Percentiles rank a stretch among this genome's conserved stretches.
phyloP scores from a whole-genome alignment of 2,888 invertebrate genomes.

The Drosophila falleni region DNA sequence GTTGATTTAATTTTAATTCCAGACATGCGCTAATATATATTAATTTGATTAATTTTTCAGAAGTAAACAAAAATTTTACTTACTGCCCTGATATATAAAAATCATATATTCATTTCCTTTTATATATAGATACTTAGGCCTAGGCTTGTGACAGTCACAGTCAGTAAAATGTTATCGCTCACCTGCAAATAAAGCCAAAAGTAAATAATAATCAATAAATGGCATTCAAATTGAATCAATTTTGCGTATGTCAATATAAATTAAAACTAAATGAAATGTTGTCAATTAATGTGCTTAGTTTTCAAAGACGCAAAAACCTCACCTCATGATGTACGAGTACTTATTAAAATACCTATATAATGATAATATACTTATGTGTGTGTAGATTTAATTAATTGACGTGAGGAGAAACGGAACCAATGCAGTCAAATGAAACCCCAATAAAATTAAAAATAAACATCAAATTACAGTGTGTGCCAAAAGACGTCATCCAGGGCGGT shows the following conservation, averaged over 20 bases:
- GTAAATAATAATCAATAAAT: slow-evolving; percentile 63
- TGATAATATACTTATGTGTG: background rate
- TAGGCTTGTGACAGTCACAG: background rate
- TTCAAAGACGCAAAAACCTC: slow-evolving; percentile 54
- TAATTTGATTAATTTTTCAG: too few species aligned
- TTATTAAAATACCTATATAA: background rate
- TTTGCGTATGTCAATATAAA: slow-evolving; percentile 39
- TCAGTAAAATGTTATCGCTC: slow-evolving; percentile 51
- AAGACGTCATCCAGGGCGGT: slow-evolving; percentile 56
- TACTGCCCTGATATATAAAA: slow-evolving; percentile 22
- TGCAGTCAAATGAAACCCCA: slow-evolving; percentile 33
- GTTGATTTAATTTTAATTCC: too few species aligned
- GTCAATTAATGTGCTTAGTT: slow-evolving; percentile 29
- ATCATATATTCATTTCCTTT: too few species aligned
- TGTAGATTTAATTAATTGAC: slow-evolving; percentile 71
- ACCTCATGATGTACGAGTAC: slow-evolving; percentile 4
- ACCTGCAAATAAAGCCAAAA: slow-evolving; percentile 69
- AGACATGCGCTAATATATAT: too few species aligned
- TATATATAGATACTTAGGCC: background rate
- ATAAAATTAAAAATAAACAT: slow-evolving; percentile 51
- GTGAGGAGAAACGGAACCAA: slow-evolving; percentile 40
- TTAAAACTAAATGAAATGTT: slow-evolving; percentile 33
- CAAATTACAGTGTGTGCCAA: slow-evolving; percentile 53
- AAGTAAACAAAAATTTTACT: slow-evolving; percentile 18
- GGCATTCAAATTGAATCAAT: slow-evolving; percentile 36